Percentiles rank a stretch among this genome's conserved stretches.
Conservation (phyloP, 2,888 invertebrate species). For the Malthinus seriepunctatus region DNA sequence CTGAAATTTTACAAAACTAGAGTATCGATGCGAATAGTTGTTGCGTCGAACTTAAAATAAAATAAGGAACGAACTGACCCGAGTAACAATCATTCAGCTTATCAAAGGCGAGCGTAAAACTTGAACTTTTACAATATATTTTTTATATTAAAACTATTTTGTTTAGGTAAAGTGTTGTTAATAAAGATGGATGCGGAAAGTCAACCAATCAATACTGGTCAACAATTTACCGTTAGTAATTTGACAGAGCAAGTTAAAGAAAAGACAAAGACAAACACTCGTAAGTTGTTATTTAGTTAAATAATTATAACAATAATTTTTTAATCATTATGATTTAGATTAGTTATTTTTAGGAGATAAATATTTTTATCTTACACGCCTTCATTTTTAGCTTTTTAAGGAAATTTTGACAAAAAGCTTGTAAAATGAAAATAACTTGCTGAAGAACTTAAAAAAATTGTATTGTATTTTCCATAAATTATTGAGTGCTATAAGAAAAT, state of each 20-base stretch:
- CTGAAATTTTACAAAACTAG: too few relatives aligned
- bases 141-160: too few relatives aligned
- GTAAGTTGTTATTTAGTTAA: slow-evolving; percentile 10
- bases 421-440: background rate
- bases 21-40: background rate
- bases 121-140: too few relatives aligned
- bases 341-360: background rate
- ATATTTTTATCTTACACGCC: background rate
- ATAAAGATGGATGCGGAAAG: slow-evolving; percentile 65
- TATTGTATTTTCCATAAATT: too few relatives aligned
- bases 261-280: slow-evolving; percentile 9
- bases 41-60: background rate
- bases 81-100: too few relatives aligned
- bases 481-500: too few relatives aligned
- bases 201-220: slow-evolving; percentile 50
- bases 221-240: background rate
- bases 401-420: background rate
- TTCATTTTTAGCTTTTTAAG: background rate
- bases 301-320: background rate
- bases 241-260: slow-evolving; percentile 12
- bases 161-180: too few relatives aligned
- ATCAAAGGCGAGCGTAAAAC: too few relatives aligned
- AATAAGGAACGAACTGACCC: too few relatives aligned
- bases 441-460: too few relatives aligned
- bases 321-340: slow-evolving; percentile 6